Conservation (phyloP, 2,888 invertebrate genomes). For the Sicus ferrugineus region DNA sequence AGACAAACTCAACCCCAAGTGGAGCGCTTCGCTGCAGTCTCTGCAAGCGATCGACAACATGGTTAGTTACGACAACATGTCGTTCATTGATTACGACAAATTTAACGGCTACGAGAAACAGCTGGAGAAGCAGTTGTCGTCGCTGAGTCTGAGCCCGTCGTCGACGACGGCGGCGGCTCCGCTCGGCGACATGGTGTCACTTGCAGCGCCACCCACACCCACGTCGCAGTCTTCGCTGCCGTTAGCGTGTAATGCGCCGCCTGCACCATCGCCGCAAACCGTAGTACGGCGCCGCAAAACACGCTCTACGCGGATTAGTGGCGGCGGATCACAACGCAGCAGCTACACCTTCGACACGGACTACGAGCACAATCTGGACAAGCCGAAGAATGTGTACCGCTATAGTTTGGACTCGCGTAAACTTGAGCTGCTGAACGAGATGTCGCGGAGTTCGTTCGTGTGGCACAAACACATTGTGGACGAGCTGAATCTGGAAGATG, state of each 20-base stretch:
- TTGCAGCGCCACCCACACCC: slow-evolving; percentile 26
- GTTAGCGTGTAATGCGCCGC: slow-evolving; percentile 32
- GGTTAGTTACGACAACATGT: slow-evolving; percentile 69
- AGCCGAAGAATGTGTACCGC: slow-evolving; percentile 61
- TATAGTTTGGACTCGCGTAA: slow-evolving; percentile 63
- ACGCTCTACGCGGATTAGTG: slow-evolving; percentile 44
- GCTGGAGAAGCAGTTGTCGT: slow-evolving; percentile 57
- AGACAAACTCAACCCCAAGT: slow-evolving; percentile 63
- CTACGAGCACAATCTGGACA: slow-evolving; percentile 60
- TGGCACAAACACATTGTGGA: slow-evolving; percentile 55
- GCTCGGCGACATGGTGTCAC: slow-evolving; percentile 6
- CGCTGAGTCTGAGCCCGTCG: slow-evolving; percentile 51
- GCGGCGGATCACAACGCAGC: slow-evolving; percentile 43
- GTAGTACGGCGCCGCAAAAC: slow-evolving; percentile 52
- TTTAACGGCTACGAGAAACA: slow-evolving; percentile 65
- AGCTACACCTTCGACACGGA: slow-evolving; percentile 54
- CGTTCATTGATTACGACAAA: slow-evolving; percentile 69
- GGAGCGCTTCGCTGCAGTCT: slow-evolving; percentile 68
- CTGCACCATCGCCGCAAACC: slow-evolving; percentile 43
- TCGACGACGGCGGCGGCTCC: slow-evolving; percentile 1
- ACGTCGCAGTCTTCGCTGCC: slow-evolving; percentile 35
- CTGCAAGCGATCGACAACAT: slow-evolving; percentile 68
- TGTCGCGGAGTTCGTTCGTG: slow-evolving; percentile 58
- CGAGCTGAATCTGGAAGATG: slow-evolving; percentile 58
- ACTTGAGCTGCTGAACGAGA: slow-evolving; percentile 57